Conservation (phyloP, 2,797 vertebrate genomes). For the Fundulus diaphanus region DNA sequence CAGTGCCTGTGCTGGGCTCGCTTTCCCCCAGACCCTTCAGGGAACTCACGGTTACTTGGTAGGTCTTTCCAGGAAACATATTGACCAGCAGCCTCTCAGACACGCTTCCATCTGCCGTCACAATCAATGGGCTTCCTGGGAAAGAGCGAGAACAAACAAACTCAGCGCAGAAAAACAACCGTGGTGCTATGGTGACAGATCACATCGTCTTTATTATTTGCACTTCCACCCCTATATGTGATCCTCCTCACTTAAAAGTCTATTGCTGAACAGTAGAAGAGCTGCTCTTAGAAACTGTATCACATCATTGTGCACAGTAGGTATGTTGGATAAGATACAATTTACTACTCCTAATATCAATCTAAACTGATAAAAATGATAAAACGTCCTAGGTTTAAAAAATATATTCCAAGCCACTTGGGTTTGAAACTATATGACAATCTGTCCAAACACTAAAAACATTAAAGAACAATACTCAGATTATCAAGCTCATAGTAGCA, state of each 20-base stretch:
- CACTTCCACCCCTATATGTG: background rate
- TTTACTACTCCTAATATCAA: background rate
- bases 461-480: background rate
- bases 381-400: background rate
- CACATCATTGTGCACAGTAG: background rate
- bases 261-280: background rate
- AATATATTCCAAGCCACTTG: background rate
- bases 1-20: conserved; percentile 83
- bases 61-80: conserved; percentile 86
- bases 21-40: conserved; percentile 95
- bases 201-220: background rate
- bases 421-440: background rate
- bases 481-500: background rate
- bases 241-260: background rate
- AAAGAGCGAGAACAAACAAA: conserved; percentile 5
- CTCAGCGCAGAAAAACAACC: background rate
- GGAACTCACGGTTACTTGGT: conserved; percentile 86
- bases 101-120: conserved; percentile 84
- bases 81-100: conserved; percentile 81
- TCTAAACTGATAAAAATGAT: too few species aligned
- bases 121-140: conserved; percentile 80
- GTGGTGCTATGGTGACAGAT: conserved; percentile 1
- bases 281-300: background rate
- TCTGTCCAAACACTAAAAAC: background rate
- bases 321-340: background rate